Evolutionary conservation across 2,113 vertebrate species (phyloP).

Genomic region (Charadrius vociferus): DNA sequence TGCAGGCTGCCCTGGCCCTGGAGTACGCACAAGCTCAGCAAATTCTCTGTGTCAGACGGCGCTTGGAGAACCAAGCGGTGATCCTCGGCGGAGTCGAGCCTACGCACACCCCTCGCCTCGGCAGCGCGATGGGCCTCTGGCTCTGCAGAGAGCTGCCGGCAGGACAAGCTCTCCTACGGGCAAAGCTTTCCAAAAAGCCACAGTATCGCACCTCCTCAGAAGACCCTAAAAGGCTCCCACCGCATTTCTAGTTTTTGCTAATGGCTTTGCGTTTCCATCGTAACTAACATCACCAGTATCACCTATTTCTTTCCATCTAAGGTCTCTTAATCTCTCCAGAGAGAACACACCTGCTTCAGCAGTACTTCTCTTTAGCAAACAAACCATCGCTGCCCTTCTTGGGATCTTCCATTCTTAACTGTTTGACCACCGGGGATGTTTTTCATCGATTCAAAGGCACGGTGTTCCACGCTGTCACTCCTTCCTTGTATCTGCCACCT

Average conservation of each 20-base stretch:
- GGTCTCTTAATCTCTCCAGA: not conserved
- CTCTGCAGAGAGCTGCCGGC: not conserved
- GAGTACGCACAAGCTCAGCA: not conserved
- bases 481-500: not conserved
- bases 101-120: not conserved
- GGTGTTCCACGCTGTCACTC: fast-evolving
- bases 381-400: not conserved
- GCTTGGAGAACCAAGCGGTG: not conserved
- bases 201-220: not conserved
- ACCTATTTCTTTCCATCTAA: not conserved
- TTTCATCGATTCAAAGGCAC: not conserved
- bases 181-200: not conserved
- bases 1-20: not conserved
- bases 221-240: not conserved
- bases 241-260: not conserved
- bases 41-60: not conserved
- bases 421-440: not conserved
- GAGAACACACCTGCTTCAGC: not conserved
- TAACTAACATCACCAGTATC: not conserved
- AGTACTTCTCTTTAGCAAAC: not conserved
- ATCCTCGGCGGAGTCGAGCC: not conserved
- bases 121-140: not conserved
- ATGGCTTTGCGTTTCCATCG: not conserved
- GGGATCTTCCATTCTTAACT: not conserved
- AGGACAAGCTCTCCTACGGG: not conserved